Evolutionary conservation across 2,113 vertebrate species (phyloP).

Genomic region (Podocnemis expansa): DNA sequence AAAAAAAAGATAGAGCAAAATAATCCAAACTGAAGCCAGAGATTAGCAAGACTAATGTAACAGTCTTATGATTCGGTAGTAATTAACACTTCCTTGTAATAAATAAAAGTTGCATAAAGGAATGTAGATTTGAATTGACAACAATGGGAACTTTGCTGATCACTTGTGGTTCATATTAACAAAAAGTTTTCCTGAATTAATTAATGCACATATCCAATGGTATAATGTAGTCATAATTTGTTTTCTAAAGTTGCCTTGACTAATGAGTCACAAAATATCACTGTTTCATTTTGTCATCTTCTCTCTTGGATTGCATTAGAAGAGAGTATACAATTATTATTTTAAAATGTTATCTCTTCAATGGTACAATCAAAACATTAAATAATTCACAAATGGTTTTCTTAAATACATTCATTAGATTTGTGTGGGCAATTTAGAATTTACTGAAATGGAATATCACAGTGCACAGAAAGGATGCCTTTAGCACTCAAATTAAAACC

Average conservation of each 20-base stretch:
- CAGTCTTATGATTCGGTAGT: not conserved
- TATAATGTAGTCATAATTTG: constrained; percentile 17
- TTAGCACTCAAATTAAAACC: not conserved
- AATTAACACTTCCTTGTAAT: not conserved
- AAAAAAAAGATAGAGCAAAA: not conserved
- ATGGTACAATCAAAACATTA: not conserved
- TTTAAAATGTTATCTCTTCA: not conserved
- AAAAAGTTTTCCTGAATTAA: not conserved
- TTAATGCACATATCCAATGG: not conserved
- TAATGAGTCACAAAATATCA: not conserved
- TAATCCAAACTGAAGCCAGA: not conserved
- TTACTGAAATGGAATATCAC: not conserved
- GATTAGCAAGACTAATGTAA: not conserved
- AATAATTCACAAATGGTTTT: not conserved
- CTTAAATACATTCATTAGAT: not conserved
- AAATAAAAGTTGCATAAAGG: not conserved
- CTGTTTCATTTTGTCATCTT: not conserved
- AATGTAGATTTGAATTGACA: not conserved
- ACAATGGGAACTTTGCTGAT: not conserved
- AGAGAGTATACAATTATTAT: not conserved
- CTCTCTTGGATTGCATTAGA: not conserved
- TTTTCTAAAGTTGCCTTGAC: constrained; percentile 6
- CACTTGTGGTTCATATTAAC: not conserved
- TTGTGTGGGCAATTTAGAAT: not conserved
- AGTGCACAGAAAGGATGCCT: not conserved